These are phyloP conservation scores for Drosophila lacicola DNA, from an alignment of 2,888 invertebrate genomes.

Conservation along the genomic window DNA sequence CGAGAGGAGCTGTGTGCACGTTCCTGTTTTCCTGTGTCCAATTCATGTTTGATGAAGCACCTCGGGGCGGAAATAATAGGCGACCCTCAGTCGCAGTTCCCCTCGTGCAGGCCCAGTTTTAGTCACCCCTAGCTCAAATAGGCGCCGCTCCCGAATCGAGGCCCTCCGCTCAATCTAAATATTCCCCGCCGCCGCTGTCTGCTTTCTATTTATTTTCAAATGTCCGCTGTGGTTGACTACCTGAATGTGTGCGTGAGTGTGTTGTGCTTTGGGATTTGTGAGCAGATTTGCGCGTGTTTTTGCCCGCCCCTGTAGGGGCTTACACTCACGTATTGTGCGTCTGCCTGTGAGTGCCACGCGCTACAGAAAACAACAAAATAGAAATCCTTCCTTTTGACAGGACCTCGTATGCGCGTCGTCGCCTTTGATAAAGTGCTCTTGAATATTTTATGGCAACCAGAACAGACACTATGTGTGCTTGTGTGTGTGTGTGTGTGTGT, in stretches of 20 bases:
- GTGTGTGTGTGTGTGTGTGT: slow-evolving; percentile 11
- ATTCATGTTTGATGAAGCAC: slow-evolving; percentile 77
- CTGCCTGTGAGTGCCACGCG: slow-evolving; percentile 55
- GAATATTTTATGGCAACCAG: slow-evolving; percentile 57
- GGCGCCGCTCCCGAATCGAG: not conserved
- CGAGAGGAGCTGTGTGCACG: not conserved
- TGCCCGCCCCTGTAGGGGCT: slow-evolving; percentile 29
- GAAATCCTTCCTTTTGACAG: slow-evolving; percentile 40
- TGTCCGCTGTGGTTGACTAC: slow-evolving; percentile 50
- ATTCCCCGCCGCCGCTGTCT: slow-evolving; percentile 12
- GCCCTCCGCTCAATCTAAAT: slow-evolving; percentile 20
- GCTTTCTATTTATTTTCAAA: slow-evolving; percentile 46
- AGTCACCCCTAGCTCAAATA: slow-evolving; percentile 4
- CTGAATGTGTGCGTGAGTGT: slow-evolving; percentile 24
- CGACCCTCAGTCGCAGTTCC: slow-evolving; percentile 35
- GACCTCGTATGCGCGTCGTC: slow-evolving; percentile 59
- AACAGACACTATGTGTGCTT: slow-evolving; percentile 36
- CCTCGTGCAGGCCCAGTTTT: not conserved
- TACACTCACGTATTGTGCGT: slow-evolving; percentile 35
- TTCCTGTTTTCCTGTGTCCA: slow-evolving; percentile 27
- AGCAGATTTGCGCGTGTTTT: slow-evolving; percentile 50
- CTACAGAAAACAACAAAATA: slow-evolving; percentile 22
- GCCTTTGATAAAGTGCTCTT: slow-evolving; percentile 72
- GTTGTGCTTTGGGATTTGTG: slow-evolving; percentile 44
- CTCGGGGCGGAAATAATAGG: slow-evolving; percentile 52